These are phyloP conservation scores for Peromyscus maniculatus DNA, from an alignment of 2,113 vertebrate species.

Conservation along the genomic window DNA sequence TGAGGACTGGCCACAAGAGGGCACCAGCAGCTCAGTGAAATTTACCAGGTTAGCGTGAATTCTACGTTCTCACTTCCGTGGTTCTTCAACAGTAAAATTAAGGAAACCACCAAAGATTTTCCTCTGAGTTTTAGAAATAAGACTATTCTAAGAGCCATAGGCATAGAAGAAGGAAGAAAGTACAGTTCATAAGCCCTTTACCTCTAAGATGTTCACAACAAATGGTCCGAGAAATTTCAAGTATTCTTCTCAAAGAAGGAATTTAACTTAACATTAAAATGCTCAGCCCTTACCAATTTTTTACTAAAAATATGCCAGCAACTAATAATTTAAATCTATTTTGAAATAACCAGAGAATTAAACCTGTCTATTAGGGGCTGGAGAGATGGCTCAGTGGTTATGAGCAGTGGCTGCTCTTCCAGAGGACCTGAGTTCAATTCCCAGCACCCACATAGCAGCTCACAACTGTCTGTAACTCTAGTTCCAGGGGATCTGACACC, in stretches of 20 bases:
- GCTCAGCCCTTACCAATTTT: constrained; percentile 20
- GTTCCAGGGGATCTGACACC: too few relatives aligned
- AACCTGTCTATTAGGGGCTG: background rate
- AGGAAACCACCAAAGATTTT: background rate
- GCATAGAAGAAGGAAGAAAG: background rate
- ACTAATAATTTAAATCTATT: background rate
- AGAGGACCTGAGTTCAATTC: too few relatives aligned
- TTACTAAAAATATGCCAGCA: background rate
- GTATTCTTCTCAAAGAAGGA: background rate
- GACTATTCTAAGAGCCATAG: background rate
- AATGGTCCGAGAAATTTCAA: background rate
- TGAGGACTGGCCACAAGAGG: constrained; percentile 53
- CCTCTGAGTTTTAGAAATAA: background rate
- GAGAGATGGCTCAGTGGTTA: too few relatives aligned
- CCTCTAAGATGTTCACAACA: background rate
- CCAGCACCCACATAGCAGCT: too few relatives aligned
- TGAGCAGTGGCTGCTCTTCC: too few relatives aligned
- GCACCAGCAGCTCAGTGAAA: constrained; percentile 38
- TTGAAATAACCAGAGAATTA: constrained; percentile 48
- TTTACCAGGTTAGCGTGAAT: background rate
- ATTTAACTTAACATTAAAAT: background rate
- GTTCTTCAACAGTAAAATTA: background rate
- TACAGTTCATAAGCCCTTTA: background rate
- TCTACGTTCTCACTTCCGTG: background rate
- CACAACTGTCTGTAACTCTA: too few relatives aligned